phyloP scores from a whole-genome alignment of 2,797 vertebrate genomes.

The Halcyon chelicuti region DNA sequence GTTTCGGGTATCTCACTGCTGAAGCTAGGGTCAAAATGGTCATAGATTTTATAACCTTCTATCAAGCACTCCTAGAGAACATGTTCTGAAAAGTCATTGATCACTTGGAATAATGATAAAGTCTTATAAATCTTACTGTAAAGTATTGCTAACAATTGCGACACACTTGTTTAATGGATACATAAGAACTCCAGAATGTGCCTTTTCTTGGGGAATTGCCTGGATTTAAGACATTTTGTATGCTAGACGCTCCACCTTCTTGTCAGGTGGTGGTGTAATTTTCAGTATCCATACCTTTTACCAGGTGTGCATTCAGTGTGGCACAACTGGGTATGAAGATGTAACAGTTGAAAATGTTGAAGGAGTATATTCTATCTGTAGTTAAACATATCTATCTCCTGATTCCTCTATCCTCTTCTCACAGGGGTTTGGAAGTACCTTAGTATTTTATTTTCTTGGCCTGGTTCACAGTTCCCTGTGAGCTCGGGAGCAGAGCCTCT shows the following conservation, averaged over 20 bases:
- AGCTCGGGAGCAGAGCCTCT: background rate
- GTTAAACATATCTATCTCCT: background rate
- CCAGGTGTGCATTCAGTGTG: fast-evolving
- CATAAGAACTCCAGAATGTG: background rate
- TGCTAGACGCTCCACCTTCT: background rate
- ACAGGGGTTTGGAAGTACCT: background rate
- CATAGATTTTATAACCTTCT: background rate
- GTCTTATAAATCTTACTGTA: background rate
- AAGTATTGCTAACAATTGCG: background rate
- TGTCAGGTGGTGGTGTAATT: background rate
- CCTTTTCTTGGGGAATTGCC: background rate
- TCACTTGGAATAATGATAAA: background rate
- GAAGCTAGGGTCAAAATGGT: background rate
- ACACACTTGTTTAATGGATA: fast-evolving
- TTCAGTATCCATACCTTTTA: background rate
- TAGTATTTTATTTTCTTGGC: background rate
- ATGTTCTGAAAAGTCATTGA: background rate
- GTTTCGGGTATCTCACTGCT: background rate
- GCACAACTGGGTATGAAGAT: background rate
- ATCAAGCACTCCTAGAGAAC: background rate
- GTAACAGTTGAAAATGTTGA: background rate
- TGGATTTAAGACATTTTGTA: background rate
- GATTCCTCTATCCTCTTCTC: background rate
- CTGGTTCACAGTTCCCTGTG: background rate
- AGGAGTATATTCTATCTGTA: background rate